phyloP scores from a whole-genome alignment of 2,113 vertebrate genomes.

The Thalassarche chlororhynchos region DNA sequence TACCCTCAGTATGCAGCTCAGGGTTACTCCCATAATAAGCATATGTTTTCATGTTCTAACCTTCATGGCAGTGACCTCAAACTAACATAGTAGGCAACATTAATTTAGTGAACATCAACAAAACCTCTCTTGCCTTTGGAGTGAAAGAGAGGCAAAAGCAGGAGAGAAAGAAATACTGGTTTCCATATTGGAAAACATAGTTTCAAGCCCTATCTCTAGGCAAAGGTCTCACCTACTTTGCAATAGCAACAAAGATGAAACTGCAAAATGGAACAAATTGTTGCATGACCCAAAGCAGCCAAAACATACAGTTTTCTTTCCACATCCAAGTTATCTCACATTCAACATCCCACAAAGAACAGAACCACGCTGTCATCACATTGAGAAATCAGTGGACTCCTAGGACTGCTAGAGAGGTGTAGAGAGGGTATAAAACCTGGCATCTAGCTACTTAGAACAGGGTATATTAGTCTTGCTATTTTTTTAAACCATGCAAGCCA shows the following conservation, averaged over 20 bases:
- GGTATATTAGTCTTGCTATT: neutral
- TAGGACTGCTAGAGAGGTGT: no score
- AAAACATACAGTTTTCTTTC: neutral
- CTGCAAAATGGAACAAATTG: neutral
- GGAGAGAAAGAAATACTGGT: neutral
- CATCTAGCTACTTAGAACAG: neutral
- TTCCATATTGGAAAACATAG: neutral
- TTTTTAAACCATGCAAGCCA: neutral
- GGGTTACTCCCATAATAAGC: neutral
- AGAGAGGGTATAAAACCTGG: neutral
- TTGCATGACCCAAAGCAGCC: neutral
- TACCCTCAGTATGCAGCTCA: neutral
- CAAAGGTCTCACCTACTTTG: neutral
- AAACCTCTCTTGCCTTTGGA: neutral
- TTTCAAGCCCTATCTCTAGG: neutral
- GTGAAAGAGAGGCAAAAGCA: neutral
- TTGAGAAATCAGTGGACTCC: neutral
- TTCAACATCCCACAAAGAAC: neutral
- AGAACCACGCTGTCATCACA: fast-evolving
- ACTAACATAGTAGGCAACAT: neutral
- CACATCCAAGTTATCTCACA: neutral
- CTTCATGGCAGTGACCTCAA: neutral
- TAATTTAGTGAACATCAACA: neutral
- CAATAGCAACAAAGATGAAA: no score
- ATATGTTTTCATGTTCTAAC: neutral